phyloP scores from a whole-genome alignment of 2,113 vertebrate species.

The Eubucco bourcierii region DNA sequence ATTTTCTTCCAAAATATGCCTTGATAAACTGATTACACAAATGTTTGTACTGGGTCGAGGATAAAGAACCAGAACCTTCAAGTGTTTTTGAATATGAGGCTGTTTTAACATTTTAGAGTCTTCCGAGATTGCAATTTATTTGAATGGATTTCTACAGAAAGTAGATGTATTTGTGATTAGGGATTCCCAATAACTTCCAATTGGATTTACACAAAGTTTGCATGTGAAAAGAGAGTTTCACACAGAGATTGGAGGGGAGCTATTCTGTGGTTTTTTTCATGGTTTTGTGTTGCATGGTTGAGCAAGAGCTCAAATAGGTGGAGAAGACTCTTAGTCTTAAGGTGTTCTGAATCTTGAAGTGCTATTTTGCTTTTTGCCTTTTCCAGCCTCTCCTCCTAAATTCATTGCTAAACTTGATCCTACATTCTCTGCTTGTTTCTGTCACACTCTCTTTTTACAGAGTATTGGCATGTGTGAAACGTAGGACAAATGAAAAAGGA shows the following conservation, averaged over 20 bases:
- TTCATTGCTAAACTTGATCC: not conserved
- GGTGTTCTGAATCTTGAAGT: not conserved
- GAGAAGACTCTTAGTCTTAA: not conserved
- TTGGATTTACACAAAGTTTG: not conserved
- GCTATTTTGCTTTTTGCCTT: not conserved
- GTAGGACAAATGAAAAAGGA: too few relatives aligned
- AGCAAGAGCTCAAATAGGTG: not conserved
- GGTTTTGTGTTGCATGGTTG: not conserved
- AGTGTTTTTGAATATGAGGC: not conserved
- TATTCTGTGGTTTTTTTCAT: accelerated
- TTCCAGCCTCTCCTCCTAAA: not conserved
- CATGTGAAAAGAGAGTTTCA: not conserved
- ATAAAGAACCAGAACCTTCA: not conserved
- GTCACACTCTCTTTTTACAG: not conserved
- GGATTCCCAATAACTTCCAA: not conserved
- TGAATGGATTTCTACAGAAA: not conserved
- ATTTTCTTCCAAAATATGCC: not conserved
- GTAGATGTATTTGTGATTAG: not conserved
- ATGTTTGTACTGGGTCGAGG: not conserved
- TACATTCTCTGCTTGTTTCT: not conserved
- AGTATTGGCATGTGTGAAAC: not conserved
- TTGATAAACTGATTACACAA: slow-evolving; percentile 12
- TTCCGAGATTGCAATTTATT: not conserved
- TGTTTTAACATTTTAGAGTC: not conserved
- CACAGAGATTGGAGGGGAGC: not conserved